Evolutionary conservation across 1,140 invertebrate genomes (phyloP).

Genomic region (Scaptomyza pallida): DNA sequence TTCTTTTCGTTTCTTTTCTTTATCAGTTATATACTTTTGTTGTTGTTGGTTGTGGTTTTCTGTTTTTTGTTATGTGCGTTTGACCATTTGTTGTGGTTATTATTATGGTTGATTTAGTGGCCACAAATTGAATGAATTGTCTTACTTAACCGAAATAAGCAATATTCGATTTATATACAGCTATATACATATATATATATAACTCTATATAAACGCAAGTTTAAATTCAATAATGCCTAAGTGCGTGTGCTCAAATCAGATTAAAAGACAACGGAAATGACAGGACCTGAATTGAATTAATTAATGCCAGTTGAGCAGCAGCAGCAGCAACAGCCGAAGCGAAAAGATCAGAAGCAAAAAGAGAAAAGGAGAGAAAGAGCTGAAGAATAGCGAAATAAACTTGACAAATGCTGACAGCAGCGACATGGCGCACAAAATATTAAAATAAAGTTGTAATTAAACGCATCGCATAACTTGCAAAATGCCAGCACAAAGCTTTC

Average conservation of each 20-base stretch:
- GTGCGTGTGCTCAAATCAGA: slow-evolving; percentile 75
- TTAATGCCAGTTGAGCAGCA: no score
- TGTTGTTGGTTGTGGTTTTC: slow-evolving; percentile 14
- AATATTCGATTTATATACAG: slow-evolving; percentile 57
- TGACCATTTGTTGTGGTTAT: slow-evolving; percentile 78
- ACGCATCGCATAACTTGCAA: slow-evolving; percentile 59
- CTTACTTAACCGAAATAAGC: slow-evolving; percentile 80
- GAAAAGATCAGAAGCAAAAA: background rate
- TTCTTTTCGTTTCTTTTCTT: slow-evolving; percentile 33
- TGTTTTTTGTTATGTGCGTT: slow-evolving; percentile 24
- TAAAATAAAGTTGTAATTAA: slow-evolving; percentile 82
- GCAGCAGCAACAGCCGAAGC: slow-evolving; percentile 32
- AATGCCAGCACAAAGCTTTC: slow-evolving; percentile 27
- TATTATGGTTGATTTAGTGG: slow-evolving; percentile 82
- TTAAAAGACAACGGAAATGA: slow-evolving; percentile 74
- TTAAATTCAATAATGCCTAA: slow-evolving; percentile 77
- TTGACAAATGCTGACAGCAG: slow-evolving; percentile 54
- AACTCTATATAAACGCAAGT: slow-evolving; percentile 41
- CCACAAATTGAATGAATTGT: slow-evolving; percentile 82
- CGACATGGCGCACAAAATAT: slow-evolving; percentile 71
- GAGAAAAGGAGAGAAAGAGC: background rate
- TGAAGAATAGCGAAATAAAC: slow-evolving; percentile 17
- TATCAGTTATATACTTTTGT: slow-evolving; percentile 2
- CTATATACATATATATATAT: slow-evolving; percentile 16
- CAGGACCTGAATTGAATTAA: slow-evolving; percentile 79